Evolutionary conservation across 2,888 invertebrate genomes (phyloP), one percentile per base, ranked within the genome.

Genomic region (Arctia plantaginis): DNA sequence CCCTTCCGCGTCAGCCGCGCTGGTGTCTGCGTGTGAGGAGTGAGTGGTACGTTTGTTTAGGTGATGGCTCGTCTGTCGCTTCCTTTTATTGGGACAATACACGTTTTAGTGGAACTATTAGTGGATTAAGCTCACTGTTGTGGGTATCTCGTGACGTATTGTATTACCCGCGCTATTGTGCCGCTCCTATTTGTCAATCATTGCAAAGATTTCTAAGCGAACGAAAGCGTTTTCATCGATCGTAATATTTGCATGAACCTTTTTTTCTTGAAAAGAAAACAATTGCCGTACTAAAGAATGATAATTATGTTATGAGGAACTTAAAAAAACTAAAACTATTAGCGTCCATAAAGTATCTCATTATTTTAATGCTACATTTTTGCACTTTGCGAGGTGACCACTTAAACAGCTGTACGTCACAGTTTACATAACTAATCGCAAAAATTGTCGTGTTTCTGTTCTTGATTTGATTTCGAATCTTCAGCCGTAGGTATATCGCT

Each of bases 1-100:
- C 81, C 82, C 83, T 86, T 85, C 86, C 90, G 87, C 88, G 88
- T 89, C 89, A 89, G 89, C 89, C 88, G 72, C 81, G 67, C 66
- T 68, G 62, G 51, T 70, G 44, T 66, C 74, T 71, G 74, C 71
- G 72, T 44, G 69, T 41, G 66, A 67, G 71, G 66, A 66, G 47
- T 51, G 73, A 59, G 23, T 62, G 30, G 68, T 66, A n/a, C 80
- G 81, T 84, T 85, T 77, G 81, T 84, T 85, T 87, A 83, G 83
- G 77, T 82, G 83, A 85, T 82, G 82, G 82, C 76, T 80, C 77
- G 78, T 51, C 79, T 87, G 88, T 84, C 86, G 83, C 68, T 86
- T 83, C 85, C 77, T 84, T 85, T 85, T 82, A 82, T 80, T 81
- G 82, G 85, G 78, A 88, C 89, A 90, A 88, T 83, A 77, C 78